These are phyloP conservation scores for Lepidurus packardi DNA, from an alignment of 1,140 invertebrate genomes.

Conservation along the genomic window DNA sequence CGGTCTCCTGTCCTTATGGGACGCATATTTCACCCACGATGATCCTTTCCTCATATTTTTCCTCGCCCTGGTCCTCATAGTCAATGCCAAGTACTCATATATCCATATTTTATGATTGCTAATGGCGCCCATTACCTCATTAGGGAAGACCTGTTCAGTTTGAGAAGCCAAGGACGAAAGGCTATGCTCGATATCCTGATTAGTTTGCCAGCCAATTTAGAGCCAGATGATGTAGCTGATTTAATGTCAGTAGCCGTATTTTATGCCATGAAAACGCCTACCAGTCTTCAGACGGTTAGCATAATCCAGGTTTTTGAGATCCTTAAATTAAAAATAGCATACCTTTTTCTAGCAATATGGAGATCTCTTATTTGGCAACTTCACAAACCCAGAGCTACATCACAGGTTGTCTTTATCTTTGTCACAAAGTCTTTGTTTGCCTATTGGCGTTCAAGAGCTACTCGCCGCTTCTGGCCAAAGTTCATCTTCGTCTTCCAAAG, in stretches of 20 bases:
- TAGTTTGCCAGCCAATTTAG: slow-evolving; percentile 74
- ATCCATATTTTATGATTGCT: slow-evolving; percentile 17
- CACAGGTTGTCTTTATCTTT: slow-evolving; percentile 41
- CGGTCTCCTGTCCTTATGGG: slow-evolving; percentile 90
- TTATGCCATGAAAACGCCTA: slow-evolving; percentile 84
- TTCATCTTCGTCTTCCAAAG: slow-evolving; percentile 13
- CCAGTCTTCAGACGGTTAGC: slow-evolving; percentile 72
- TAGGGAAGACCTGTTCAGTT: slow-evolving; percentile 75
- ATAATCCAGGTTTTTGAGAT: not conserved
- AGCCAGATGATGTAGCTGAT: slow-evolving; percentile 91
- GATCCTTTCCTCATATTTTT: slow-evolving; percentile 97
- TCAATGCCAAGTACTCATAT: slow-evolving; percentile 74
- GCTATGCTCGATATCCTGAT: slow-evolving; percentile 66
- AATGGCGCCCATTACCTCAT: slow-evolving; percentile 30
- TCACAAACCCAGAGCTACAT: slow-evolving; percentile 11
- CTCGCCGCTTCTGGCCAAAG: slow-evolving; percentile 45
- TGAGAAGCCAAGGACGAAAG: slow-evolving; percentile 66
- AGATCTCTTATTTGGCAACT: not conserved
- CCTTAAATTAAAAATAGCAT: not conserved
- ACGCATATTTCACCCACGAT: slow-evolving; percentile 91
- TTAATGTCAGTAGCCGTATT: slow-evolving; percentile 94
- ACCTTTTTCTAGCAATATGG: not conserved
- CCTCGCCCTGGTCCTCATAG: slow-evolving; percentile 86
- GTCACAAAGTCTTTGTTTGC: slow-evolving; percentile 84
- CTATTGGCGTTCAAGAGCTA: slow-evolving; percentile 81